Conservation (phyloP, 1,140 invertebrate species). For the Leptinotarsa defecta region DNA sequence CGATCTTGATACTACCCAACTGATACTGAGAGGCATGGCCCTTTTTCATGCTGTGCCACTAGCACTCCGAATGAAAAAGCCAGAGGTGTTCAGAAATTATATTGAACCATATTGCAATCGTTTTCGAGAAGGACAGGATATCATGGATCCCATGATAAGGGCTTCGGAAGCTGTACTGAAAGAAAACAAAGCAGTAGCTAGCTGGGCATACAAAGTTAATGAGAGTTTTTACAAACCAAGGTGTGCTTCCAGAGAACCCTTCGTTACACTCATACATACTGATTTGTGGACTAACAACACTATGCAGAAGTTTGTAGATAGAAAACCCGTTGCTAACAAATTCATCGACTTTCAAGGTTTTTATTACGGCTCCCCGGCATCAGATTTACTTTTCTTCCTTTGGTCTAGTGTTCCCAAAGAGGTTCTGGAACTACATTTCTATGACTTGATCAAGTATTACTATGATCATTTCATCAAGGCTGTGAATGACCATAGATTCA, state of each 20-base stretch:
- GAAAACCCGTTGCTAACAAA: slow-evolving; percentile 57
- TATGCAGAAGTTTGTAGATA: slow-evolving; percentile 57
- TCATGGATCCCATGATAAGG: slow-evolving; percentile 42
- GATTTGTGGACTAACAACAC: slow-evolving; percentile 69
- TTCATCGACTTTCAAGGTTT: slow-evolving; percentile 67
- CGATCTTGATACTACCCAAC: slow-evolving; percentile 56
- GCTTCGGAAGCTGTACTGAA: slow-evolving; percentile 48
- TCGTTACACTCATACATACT: slow-evolving; percentile 60
- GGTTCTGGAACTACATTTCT: slow-evolving; percentile 51
- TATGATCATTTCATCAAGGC: slow-evolving; percentile 44
- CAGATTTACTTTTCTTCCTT: slow-evolving; percentile 63
- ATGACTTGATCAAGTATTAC: slow-evolving; percentile 58
- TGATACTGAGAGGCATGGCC: slow-evolving; percentile 56
- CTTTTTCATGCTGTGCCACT: slow-evolving; percentile 62
- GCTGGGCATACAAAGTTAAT: not conserved
- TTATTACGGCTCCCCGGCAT: slow-evolving; percentile 57
- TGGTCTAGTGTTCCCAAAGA: slow-evolving; percentile 57
- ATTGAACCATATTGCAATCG: slow-evolving; percentile 45
- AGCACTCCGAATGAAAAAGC: slow-evolving; percentile 56
- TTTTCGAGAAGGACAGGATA: slow-evolving; percentile 36
- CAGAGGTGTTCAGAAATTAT: slow-evolving; percentile 55
- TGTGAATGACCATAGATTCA: slow-evolving; percentile 25
- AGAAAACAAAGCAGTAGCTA: slow-evolving; percentile 46
- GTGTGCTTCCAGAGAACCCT: slow-evolving; percentile 50
- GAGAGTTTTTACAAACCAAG: not conserved